These are phyloP conservation scores for Planococcus citri DNA, from an alignment of 1,140 invertebrate genomes.

Conservation along the genomic window DNA sequence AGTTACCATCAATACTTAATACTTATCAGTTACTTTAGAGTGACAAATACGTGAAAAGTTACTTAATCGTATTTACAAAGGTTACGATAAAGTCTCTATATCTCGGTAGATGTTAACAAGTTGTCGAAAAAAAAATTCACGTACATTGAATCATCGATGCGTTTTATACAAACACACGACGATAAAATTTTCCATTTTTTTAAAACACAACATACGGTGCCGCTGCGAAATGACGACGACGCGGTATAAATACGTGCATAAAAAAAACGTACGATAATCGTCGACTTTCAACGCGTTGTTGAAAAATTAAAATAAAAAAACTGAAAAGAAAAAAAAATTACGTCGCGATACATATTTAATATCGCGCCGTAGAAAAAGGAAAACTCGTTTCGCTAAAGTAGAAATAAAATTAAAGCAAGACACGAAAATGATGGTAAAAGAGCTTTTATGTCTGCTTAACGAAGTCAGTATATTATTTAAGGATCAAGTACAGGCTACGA, in stretches of 20 bases:
- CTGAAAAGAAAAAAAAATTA: not conserved
- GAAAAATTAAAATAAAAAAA: too few species aligned
- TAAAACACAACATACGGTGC: too few species aligned
- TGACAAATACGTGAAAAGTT: constrained; percentile 9
- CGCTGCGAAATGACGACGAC: too few species aligned
- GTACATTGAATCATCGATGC: not conserved
- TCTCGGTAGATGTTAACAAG: not conserved
- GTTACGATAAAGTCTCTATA: not conserved
- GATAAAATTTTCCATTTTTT: not conserved
- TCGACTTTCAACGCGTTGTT: too few species aligned
- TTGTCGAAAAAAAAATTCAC: not conserved
- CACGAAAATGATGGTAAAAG: constrained; percentile 20
- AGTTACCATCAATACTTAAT: not conserved
- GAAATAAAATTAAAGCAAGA: constrained; percentile 20
- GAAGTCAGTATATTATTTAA: constrained; percentile 20
- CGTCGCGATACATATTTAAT: constrained; percentile 12
- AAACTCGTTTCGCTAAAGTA: constrained; percentile 16
- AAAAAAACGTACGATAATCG: too few species aligned
- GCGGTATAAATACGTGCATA: too few species aligned
- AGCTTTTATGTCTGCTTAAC: constrained; percentile 19
- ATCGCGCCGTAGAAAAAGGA: not conserved
- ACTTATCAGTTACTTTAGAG: not conserved
- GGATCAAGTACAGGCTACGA: constrained; percentile 18
- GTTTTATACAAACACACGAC: not conserved
- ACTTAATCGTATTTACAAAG: constrained; percentile 4